These are phyloP conservation scores for Ormyrus pomaceus DNA, from an alignment of 2,888 invertebrate genomes.

Conservation along the genomic window DNA sequence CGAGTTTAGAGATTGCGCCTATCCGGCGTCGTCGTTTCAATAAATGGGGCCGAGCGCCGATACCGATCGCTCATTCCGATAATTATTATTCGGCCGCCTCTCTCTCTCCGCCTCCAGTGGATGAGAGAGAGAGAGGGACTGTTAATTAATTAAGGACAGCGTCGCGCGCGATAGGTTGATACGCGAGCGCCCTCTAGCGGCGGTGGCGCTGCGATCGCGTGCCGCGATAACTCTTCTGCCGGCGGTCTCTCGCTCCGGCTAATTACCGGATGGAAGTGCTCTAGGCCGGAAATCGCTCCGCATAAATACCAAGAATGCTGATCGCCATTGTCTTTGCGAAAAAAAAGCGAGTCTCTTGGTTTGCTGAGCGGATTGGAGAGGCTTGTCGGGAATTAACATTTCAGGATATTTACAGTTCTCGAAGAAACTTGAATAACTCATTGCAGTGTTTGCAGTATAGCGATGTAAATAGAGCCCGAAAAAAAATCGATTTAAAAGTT, in stretches of 20 bases:
- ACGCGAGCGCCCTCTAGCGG: slow-evolving; percentile 53
- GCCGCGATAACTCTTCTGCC: slow-evolving; percentile 67
- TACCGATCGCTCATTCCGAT: slow-evolving; percentile 73
- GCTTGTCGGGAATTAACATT: no score
- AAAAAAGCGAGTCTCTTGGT: no score
- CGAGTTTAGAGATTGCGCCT: slow-evolving; percentile 63
- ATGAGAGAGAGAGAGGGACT: slow-evolving; percentile 29
- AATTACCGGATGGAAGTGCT: slow-evolving; percentile 72
- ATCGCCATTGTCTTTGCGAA: neutral
- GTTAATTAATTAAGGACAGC: slow-evolving; percentile 73
- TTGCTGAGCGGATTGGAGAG: no score
- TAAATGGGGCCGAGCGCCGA: slow-evolving; percentile 69
- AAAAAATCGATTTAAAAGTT: no score
- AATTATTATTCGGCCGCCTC: slow-evolving; percentile 70
- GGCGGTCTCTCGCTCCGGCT: slow-evolving; percentile 60
- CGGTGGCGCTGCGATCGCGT: slow-evolving; percentile 68
- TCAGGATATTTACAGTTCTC: no score
- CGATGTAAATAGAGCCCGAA: no score
- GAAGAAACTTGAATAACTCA: no score
- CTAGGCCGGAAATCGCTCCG: slow-evolving; percentile 55
- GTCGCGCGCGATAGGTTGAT: slow-evolving; percentile 8
- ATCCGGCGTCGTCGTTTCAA: slow-evolving; percentile 63
- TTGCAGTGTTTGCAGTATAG: no score
- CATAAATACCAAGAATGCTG: neutral
- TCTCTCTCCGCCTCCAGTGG: no score